These are phyloP conservation scores for Peromyscus aztecus DNA, from an alignment of 2,797 vertebrate genomes.

Conservation along the genomic window DNA sequence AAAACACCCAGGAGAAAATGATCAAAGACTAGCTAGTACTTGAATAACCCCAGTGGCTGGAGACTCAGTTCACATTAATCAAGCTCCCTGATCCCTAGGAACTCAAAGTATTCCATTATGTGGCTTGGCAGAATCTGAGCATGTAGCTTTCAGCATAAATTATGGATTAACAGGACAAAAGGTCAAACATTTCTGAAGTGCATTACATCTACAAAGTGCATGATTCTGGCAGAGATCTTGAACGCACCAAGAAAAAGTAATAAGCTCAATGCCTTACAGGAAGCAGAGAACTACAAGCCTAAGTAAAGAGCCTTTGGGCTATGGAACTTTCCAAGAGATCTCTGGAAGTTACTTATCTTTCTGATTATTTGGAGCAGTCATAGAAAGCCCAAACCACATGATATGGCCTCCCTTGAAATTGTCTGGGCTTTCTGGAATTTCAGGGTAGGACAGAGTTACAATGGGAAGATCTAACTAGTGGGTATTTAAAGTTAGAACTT, in stretches of 20 bases:
- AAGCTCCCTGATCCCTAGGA: slow-evolving; percentile 40
- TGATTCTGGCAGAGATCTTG: slow-evolving; percentile 61
- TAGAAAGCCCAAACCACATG: slow-evolving; percentile 53
- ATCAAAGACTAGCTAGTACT: slow-evolving; percentile 45
- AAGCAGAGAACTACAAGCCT: slow-evolving; percentile 68
- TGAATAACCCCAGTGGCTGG: slow-evolving; percentile 55
- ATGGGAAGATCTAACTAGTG: slow-evolving; percentile 48
- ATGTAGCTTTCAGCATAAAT: slow-evolving; percentile 79
- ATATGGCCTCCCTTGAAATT: slow-evolving; percentile 47
- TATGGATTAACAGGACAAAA: slow-evolving; percentile 77
- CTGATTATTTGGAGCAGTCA: slow-evolving; percentile 44
- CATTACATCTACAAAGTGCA: slow-evolving; percentile 60
- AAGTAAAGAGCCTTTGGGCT: slow-evolving; percentile 34
- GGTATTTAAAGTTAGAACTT: slow-evolving; percentile 59
- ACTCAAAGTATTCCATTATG: slow-evolving; percentile 76
- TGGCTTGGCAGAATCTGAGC: slow-evolving; percentile 71
- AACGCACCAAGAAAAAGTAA: slow-evolving; percentile 69
- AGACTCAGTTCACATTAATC: slow-evolving; percentile 60
- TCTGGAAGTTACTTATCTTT: slow-evolving; percentile 61
- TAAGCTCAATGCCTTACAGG: slow-evolving; percentile 71
- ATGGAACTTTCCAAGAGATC: slow-evolving; percentile 50
- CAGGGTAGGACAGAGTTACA: slow-evolving; percentile 44
- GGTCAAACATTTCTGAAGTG: slow-evolving; percentile 77
- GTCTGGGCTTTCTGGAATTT: slow-evolving; percentile 45
- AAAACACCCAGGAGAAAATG: slow-evolving; percentile 11